Evolutionary conservation across 2,797 vertebrate species (phyloP).

Genomic region (Cheirogaleus major): DNA sequence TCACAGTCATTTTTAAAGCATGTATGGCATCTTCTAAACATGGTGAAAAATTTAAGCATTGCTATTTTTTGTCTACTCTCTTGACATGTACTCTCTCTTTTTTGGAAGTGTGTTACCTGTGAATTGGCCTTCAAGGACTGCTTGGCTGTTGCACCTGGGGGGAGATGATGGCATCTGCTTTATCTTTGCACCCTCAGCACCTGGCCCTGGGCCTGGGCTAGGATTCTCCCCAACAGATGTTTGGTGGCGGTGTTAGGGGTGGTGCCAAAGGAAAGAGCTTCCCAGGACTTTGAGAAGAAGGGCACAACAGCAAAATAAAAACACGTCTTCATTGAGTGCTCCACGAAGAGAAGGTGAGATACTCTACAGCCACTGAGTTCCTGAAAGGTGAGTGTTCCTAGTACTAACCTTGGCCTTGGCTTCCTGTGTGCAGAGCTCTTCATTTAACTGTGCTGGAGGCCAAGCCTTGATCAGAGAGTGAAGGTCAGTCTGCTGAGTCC

Average conservation of each 20-base stretch:
- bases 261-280: neutral
- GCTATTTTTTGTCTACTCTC: neutral
- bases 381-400: neutral
- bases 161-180: neutral
- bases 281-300: neutral
- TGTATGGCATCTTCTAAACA: neutral
- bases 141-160: neutral
- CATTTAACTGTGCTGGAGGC: neutral
- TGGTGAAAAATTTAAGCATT: neutral
- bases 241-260: too few species aligned
- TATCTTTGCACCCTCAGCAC: neutral
- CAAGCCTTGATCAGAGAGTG: neutral
- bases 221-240: neutral
- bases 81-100: neutral
- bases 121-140: neutral
- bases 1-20: neutral
- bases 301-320: neutral
- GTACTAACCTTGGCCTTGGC: neutral
- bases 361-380: neutral
- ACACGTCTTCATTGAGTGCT: rapidly evolving
- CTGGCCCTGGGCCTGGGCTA: neutral
- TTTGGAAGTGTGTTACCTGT: neutral
- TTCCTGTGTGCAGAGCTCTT: neutral
- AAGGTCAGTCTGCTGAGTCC: neutral
- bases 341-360: neutral